These are phyloP conservation scores for Synanthedon vespiformis DNA, from an alignment of 2,888 invertebrate species.

Conservation along the genomic window DNA sequence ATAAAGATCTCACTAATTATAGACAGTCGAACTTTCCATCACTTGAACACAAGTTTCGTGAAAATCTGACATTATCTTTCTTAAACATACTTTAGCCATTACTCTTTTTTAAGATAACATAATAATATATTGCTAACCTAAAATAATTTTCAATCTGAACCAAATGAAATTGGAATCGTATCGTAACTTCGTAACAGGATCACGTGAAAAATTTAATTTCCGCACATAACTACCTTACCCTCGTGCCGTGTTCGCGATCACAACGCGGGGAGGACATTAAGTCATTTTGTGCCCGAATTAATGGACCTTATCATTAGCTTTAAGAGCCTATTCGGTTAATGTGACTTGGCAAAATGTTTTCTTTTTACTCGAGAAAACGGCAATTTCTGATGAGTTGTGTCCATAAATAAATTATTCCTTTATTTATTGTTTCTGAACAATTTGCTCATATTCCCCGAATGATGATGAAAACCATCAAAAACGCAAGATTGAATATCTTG, in stretches of 20 bases:
- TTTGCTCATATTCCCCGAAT: too few relatives aligned
- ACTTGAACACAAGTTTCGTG: too few relatives aligned
- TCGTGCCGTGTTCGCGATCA: background rate
- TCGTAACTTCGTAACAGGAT: background rate
- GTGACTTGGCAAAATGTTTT: slow-evolving; percentile 16
- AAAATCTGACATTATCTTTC: too few relatives aligned
- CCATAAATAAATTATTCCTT: slow-evolving; percentile 3
- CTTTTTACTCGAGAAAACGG: slow-evolving; percentile 1
- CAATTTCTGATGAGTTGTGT: background rate
- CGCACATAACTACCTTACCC: slow-evolving; percentile 9
- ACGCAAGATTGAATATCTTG: too few relatives aligned
- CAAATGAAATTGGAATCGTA: background rate
- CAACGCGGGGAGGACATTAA: slow-evolving; percentile 7
- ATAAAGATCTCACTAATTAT: too few relatives aligned
- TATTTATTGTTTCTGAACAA: slow-evolving; percentile 1
- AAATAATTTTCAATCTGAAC: background rate
- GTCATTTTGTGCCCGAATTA: slow-evolving; percentile 15
- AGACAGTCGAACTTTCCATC: too few relatives aligned
- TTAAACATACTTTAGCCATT: too few relatives aligned
- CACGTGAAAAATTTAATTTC: slow-evolving; percentile 21
- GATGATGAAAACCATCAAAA: too few relatives aligned
- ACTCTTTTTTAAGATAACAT: too few relatives aligned
- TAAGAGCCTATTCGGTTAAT: slow-evolving; percentile 22
- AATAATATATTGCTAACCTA: too few relatives aligned
- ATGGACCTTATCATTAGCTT: slow-evolving; percentile 34